Evolutionary conservation across 2,888 invertebrate genomes (phyloP).

Genomic region (Phyllotreta cruciferae): DNA sequence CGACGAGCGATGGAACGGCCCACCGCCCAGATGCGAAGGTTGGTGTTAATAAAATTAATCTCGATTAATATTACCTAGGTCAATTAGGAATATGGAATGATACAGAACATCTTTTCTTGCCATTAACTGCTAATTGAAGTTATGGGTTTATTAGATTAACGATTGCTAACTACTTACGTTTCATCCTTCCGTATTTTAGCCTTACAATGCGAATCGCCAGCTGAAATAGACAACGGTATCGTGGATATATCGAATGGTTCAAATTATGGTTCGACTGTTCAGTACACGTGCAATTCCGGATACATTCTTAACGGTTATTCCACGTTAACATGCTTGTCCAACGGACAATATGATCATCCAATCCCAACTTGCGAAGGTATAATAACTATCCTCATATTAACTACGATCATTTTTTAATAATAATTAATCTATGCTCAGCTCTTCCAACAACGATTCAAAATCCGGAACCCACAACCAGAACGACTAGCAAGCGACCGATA

Average conservation of each 20-base stretch:
- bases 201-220: conserved; percentile 75
- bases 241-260: conserved; percentile 66
- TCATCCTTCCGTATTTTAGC: conserved; percentile 60
- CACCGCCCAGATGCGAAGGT: conserved; percentile 88
- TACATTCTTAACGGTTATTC: conserved; percentile 73
- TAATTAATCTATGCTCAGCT: neutral
- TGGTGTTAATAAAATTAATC: conserved; percentile 48
- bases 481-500: conserved; percentile 21
- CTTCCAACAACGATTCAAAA: conserved; percentile 15
- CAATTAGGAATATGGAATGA: neutral
- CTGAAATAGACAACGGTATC: conserved; percentile 70
- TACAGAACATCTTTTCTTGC: neutral
- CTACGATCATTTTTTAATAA: too few species aligned
- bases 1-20: conserved; percentile 93
- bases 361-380: conserved; percentile 77
- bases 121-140: too few species aligned
- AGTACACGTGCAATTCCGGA: conserved; percentile 77
- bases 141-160: too few species aligned
- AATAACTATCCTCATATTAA: too few species aligned
- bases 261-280: conserved; percentile 74
- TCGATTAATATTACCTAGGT: neutral
- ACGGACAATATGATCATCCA: conserved; percentile 80
- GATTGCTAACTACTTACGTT: conserved; percentile 1
- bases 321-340: conserved; percentile 73
- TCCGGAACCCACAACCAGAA: conserved; percentile 30